Percentiles rank a stretch among this genome's conserved stretches.
phyloP scores from a whole-genome alignment of 2,888 invertebrate species.

The Leucozona laternaria region DNA sequence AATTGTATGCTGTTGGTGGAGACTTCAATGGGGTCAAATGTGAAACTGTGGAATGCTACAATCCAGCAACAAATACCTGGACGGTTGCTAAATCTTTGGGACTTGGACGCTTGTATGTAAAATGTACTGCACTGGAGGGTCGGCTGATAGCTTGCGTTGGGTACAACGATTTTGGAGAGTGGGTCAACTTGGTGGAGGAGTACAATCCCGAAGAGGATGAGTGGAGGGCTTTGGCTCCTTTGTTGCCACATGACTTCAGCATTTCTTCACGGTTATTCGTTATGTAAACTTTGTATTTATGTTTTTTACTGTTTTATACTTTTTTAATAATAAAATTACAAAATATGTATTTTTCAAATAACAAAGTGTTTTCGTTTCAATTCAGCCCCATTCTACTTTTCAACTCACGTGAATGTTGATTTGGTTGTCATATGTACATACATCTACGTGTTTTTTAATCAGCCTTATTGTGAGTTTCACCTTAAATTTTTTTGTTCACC shows the following conservation, averaged over 20 bases:
- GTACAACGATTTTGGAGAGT: constrained; percentile 8
- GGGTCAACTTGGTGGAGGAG: constrained; percentile 15
- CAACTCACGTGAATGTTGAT: no score
- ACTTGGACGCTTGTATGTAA: constrained; percentile 3
- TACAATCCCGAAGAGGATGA: constrained; percentile 5
- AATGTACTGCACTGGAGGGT: neutral
- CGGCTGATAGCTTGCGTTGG: constrained; percentile 4
- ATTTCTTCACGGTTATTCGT: constrained; percentile 21
- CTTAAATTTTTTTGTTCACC: no score
- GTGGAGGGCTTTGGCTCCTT: constrained; percentile 1
- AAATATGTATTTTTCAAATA: no score
- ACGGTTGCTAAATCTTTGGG: constrained; percentile 4
- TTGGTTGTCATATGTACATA: no score
- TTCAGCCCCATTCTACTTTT: no score
- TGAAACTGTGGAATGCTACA: neutral
- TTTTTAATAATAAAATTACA: no score
- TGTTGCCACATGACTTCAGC: constrained; percentile 30
- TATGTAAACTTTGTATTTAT: neutral
- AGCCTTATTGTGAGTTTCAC: no score
- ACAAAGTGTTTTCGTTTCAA: no score
- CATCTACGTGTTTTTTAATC: no score
- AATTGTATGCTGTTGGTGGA: constrained; percentile 3
- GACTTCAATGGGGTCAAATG: neutral
- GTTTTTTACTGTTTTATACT: no score
- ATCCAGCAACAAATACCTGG: neutral